phyloP scores from a whole-genome alignment of 2,888 invertebrate species.

The Rotaria sp. region DNA sequence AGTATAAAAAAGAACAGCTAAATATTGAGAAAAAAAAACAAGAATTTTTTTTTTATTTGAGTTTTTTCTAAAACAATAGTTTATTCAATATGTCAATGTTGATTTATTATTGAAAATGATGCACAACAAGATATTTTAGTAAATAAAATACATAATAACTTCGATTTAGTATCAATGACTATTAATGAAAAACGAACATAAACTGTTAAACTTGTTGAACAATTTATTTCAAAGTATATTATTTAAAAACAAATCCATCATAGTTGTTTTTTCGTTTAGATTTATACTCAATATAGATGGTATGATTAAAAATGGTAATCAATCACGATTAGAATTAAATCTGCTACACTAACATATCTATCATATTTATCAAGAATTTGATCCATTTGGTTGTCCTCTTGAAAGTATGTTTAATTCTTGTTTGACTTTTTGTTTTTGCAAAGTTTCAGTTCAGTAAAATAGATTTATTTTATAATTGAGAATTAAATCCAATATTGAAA shows the following conservation, averaged over 20 bases:
- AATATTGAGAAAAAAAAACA: neutral
- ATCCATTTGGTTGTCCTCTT: neutral
- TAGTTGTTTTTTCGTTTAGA: neutral
- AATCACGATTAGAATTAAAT: slow-evolving; percentile 27
- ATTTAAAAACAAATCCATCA: too few species aligned
- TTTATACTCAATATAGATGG: neutral
- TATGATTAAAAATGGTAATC: neutral
- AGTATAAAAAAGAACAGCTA: neutral
- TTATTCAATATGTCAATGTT: neutral
- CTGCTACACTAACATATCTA: neutral
- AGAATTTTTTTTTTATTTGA: too few species aligned
- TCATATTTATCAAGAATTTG: slow-evolving; percentile 24
- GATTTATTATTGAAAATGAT: neutral
- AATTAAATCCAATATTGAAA: too few species aligned
- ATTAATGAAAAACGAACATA: neutral
- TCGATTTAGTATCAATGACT: neutral
- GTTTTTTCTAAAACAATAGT: neutral
- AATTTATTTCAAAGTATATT: neutral
- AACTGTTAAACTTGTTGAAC: neutral
- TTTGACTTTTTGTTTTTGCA: too few species aligned
- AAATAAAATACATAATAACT: neutral
- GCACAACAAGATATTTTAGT: neutral
- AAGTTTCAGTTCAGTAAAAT: too few species aligned
- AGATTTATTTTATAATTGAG: too few species aligned
- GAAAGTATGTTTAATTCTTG: neutral